These are phyloP conservation scores for Hippasteria phrygiana DNA, from an alignment of 53 echinoderm and acorn worm species.

Conservation along the genomic window DNA sequence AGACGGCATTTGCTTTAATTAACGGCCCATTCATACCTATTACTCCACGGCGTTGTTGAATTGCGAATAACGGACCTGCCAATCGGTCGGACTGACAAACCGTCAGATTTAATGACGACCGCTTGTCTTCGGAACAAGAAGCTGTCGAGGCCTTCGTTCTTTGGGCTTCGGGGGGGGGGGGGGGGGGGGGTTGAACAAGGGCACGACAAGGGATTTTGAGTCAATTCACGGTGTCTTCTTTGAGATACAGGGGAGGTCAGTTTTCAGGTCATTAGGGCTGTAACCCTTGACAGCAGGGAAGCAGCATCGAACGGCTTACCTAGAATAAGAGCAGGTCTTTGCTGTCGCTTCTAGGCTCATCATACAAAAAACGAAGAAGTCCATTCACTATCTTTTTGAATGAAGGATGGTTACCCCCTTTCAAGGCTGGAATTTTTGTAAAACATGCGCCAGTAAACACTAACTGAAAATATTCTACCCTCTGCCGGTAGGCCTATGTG, in stretches of 20 bases:
- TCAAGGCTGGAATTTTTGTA: no score
- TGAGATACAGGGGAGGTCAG: background rate
- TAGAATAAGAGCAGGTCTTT: no score
- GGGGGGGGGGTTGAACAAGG: background rate
- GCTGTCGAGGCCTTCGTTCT: background rate
- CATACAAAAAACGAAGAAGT: no score
- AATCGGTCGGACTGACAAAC: slow-evolving; percentile 21
- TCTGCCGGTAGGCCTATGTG: no score
- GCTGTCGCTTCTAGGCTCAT: background rate
- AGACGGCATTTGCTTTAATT: slow-evolving; percentile 41
- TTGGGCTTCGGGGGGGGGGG: background rate
- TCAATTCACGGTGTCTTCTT: background rate
- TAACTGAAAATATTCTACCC: no score
- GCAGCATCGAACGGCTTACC: background rate
- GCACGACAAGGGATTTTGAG: background rate
- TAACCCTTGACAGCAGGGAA: background rate
- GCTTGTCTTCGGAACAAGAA: slow-evolving; percentile 16
- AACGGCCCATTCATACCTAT: slow-evolving; percentile 11
- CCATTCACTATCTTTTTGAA: no score
- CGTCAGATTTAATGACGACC: slow-evolving; percentile 48
- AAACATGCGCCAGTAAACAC: no score
- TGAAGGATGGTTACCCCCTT: no score
- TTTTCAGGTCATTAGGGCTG: background rate
- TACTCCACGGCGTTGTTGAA: background rate
- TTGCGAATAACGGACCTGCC: slow-evolving; percentile 47